Conservation (phyloP, 2,113 vertebrate species). For the Sander vitreus region DNA sequence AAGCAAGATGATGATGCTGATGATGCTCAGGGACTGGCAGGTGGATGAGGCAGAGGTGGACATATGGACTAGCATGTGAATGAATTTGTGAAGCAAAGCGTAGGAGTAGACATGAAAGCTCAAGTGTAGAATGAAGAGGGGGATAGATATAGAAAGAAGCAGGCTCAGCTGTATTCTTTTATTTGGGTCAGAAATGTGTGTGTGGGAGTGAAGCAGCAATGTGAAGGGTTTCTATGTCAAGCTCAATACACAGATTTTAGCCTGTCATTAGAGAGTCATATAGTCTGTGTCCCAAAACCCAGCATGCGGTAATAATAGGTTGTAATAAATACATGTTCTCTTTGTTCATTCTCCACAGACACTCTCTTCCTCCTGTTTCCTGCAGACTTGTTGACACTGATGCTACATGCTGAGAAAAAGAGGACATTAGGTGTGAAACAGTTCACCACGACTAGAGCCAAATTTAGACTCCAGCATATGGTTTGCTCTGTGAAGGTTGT, state of each 20-base stretch:
- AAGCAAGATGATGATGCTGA: constrained; percentile 42
- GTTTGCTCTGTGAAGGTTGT: not conserved
- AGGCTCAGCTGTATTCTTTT: constrained; percentile 52
- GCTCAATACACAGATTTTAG: constrained; percentile 7
- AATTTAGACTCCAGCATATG: not conserved
- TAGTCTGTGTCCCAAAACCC: constrained; percentile 6
- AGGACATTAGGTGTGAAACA: not conserved
- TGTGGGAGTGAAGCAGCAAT: constrained; percentile 7
- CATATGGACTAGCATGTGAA: constrained; percentile 41
- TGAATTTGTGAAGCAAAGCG: constrained; percentile 43
- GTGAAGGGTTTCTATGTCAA: constrained; percentile 37
- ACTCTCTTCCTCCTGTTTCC: constrained; percentile 3
- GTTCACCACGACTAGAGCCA: not conserved
- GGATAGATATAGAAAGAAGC: constrained; percentile 44
- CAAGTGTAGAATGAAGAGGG: constrained; percentile 34
- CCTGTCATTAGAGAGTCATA: too few species aligned
- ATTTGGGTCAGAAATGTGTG: constrained; percentile 70
- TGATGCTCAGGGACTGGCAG: constrained; percentile 66
- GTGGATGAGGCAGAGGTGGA: constrained; percentile 61
- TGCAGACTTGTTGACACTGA: constrained; percentile 25
- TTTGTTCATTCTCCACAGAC: constrained; percentile 20
- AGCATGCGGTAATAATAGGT: constrained; percentile 37
- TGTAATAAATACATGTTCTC: constrained; percentile 24
- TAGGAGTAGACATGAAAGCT: constrained; percentile 45
- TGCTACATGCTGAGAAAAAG: not conserved